Evolutionary conservation across 2,888 invertebrate species (phyloP), one percentile per base, ranked within the genome.

Genomic region (Chymomyza amoena): DNA sequence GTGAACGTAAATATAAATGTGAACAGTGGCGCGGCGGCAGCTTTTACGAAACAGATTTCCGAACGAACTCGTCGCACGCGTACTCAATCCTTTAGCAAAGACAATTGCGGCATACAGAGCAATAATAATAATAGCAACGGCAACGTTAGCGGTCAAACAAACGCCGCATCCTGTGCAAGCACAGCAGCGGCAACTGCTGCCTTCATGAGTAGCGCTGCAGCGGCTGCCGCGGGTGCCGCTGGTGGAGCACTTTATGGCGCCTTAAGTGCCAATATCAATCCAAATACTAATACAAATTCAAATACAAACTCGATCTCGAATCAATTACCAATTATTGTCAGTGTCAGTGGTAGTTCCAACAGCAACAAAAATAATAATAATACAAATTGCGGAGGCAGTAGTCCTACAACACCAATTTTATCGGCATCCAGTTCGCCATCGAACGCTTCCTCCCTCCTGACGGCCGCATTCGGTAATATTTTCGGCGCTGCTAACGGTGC

Each of bases 181-280:
- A 73, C 51, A 76, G 54, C 69, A 77, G 78, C 89, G 78, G 82
- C 87, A 83, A 82, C 89, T 73, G 79, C 79, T 81, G 89, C 90
- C 88, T 96, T 95, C 93, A 95, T 96, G 93, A 95, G 96, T 92
- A 95, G 96, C 92, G 90, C 90, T 84, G 90, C 90, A 85, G 89
- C 90, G 87, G 95, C 96, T 92, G 95, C 96, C 93, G 95, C 96
- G 92, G 95, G 96, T 94, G 88, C 90, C 85, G 95, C 95, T 93
- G 95, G 96, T 93, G 95, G 96, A 92, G 95, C 96, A 93, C 93
- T 97, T 90, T 97, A 96, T 78, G 72, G 65, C 45, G 68, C 75
- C 64, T 64, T 70, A 45, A 64, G 68, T 16, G 68, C 52, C 61
- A 70, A 60, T 59, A 59, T 6, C 15, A 59, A 20, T 20, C 5